Evolutionary conservation across 2,113 vertebrate species (phyloP), one percentile per base, ranked within the genome.

Genomic region (Panthera uncia): DNA sequence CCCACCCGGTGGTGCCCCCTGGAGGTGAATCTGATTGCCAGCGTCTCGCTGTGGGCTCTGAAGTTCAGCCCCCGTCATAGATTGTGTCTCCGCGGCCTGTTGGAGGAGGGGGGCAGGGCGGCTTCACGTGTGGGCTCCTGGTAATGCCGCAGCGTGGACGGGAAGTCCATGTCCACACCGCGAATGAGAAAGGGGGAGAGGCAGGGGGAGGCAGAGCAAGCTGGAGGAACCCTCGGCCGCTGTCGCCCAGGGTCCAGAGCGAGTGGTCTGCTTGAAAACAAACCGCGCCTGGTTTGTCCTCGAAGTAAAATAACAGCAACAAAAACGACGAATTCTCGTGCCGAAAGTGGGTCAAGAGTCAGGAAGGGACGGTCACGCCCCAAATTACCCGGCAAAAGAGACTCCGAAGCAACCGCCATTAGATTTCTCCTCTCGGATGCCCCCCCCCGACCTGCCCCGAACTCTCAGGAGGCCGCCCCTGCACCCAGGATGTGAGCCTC

Each of bases 251-350:
- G 27, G 33, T 3, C 0, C 14, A 27, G 13, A 13, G 61, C 0
- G 13, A 16, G 9, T 0, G 0, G 6, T 7, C 9, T 12, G 0
- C 1, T 4, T n/a, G 18, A 7, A 13, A n/a, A n/a, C 2, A 5
- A 36, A 33, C 8, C 7, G 3, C 14, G 11, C 21, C 41, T 11
- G 6, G 14, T 33, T 36, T 21, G 36, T 27, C 18, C 14, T 36
- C 31, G 12, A 21, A 63, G 76, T 8, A n/a, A n/a, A 80, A 8
- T 25, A 19, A 50, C 0, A 0, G 25, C 68, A 48, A 13, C 27
- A 25, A 5, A 21, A 86, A n/a, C 4, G 15, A 12, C 3, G 11
- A 13, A 69, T 21, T 3, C 38, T 69, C 55, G 27, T 1, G n/a
- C 14, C 2, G 15, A 18, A 18, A 10, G 3, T 21, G n/a, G 16